A percentile compares a stretch with the other conserved stretches of the same genome.
Evolutionary conservation across 2,888 invertebrate species (phyloP).

Genomic region (Mesorhabditis sp.): DNA sequence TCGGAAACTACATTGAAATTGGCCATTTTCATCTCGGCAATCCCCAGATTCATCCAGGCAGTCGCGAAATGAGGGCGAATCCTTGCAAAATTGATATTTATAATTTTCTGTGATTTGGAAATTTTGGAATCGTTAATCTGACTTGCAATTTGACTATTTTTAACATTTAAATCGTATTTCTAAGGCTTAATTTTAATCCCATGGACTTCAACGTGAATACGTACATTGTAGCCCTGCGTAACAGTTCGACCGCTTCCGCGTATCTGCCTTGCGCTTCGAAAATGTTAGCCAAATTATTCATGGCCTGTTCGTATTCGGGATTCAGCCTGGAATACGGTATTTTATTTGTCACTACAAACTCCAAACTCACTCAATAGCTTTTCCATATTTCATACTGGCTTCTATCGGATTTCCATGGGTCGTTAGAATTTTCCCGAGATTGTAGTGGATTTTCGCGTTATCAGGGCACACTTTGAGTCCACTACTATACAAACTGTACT

Average conservation of each 20-base stretch:
- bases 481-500: conserved; percentile 69
- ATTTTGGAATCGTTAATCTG: background rate
- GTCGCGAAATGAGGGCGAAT: conserved; percentile 78
- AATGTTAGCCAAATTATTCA: conserved; percentile 87
- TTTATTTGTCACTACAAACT: background rate
- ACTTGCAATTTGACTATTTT: background rate
- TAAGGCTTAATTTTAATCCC: background rate
- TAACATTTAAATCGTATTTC: background rate
- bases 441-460: conserved; percentile 86
- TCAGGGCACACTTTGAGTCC: conserved; percentile 82
- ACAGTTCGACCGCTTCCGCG: background rate
- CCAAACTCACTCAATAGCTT: conserved; percentile 30
- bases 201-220: background rate
- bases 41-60: conserved; percentile 97
- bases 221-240: too few relatives aligned
- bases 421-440: conserved; percentile 80
- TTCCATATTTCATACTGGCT: conserved; percentile 74
- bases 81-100: too few relatives aligned
- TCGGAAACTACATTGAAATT: conserved; percentile 19
- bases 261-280: conserved; percentile 37
- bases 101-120: too few relatives aligned
- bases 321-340: conserved; percentile 65
- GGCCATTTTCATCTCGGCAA: conserved; percentile 72
- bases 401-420: conserved; percentile 70
- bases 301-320: conserved; percentile 81